phyloP scores from a whole-genome alignment of 2,113 vertebrate genomes.

The Psephotus haematonotus region DNA sequence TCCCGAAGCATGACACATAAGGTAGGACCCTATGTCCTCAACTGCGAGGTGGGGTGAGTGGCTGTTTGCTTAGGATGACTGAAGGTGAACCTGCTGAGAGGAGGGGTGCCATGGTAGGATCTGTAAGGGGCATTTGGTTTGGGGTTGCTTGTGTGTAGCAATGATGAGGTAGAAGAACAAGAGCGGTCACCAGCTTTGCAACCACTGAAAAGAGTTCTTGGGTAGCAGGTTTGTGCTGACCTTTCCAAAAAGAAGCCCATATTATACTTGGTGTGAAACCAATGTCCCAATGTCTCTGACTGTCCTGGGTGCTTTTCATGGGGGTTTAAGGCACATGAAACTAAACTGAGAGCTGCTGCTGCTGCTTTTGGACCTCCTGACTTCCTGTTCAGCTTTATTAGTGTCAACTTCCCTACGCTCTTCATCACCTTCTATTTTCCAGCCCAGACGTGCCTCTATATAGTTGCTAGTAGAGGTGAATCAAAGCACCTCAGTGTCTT shows the following conservation, averaged over 20 bases:
- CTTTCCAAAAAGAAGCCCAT: background rate
- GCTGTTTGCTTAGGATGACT: background rate
- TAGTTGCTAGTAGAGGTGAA: background rate
- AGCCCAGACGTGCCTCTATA: background rate
- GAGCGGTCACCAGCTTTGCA: background rate
- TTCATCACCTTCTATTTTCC: background rate
- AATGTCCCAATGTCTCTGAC: background rate
- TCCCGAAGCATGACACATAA: background rate
- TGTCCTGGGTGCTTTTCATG: background rate
- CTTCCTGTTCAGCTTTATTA: background rate
- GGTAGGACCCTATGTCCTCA: background rate
- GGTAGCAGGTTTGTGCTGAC: background rate
- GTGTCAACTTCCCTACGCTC: accelerated
- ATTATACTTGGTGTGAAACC: background rate
- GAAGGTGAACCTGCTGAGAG: background rate
- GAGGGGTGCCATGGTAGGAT: background rate
- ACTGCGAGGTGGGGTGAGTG: background rate
- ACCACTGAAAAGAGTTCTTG: background rate
- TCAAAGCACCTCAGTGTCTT: background rate
- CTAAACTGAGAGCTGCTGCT: background rate
- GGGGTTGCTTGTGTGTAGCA: background rate
- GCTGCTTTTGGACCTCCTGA: background rate
- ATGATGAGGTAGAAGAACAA: background rate
- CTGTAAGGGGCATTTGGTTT: background rate
- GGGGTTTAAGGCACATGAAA: background rate